Evolutionary conservation across 1,140 invertebrate genomes (phyloP), one percentile per base, ranked within the genome.

Genomic region (Drosophila sulfurigaster): DNA sequence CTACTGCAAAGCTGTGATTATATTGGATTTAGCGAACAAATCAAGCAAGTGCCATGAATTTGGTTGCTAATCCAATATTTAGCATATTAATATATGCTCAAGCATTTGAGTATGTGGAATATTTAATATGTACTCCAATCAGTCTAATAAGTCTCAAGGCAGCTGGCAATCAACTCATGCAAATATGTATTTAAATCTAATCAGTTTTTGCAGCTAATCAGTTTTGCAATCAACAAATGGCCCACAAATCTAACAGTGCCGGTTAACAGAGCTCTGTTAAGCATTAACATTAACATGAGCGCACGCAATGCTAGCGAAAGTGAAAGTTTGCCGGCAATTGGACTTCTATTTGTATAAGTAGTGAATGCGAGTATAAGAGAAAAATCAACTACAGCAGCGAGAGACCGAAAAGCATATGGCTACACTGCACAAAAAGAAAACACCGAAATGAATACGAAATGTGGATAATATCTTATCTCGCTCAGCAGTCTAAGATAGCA

Each of bases 151-250:
- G 15, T 41, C 49, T 58, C 51, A 41, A 28, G 30, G 15, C 49
- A 38, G 56, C n/a, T n/a, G 13, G 38, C 35, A 57, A 63, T 57
- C 48, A 52, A 45, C 10, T 32, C 51, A 46, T 35, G 11, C 63
- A 35, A 25, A 45, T 28, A 58, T 59, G 35, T 30, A 59, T 38
- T 13, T 67, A 67, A 57, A 71, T 43, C 59, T 52, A 70, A 75
- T 71, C 59, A 59, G 43, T 30, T 45, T 25, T 10, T 46, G 52
- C 25, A 43, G 8, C 51, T 58, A 65, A 64, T 71, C 68, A 69
- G 20, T 8, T 25, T 35, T 43, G 51, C 49, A 75, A 70, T 75
- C 72, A 70, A 70, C 73, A 75, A 70, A 71, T 75, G 73, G 45
- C 67, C 45, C 46, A 72, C 54, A 54, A 56, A 38, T 3, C 11